Percentiles rank a stretch among this genome's conserved stretches.
These are phyloP conservation scores for Erebia epiphron DNA, from an alignment of 2,888 invertebrate genomes.

Conservation along the genomic window DNA sequence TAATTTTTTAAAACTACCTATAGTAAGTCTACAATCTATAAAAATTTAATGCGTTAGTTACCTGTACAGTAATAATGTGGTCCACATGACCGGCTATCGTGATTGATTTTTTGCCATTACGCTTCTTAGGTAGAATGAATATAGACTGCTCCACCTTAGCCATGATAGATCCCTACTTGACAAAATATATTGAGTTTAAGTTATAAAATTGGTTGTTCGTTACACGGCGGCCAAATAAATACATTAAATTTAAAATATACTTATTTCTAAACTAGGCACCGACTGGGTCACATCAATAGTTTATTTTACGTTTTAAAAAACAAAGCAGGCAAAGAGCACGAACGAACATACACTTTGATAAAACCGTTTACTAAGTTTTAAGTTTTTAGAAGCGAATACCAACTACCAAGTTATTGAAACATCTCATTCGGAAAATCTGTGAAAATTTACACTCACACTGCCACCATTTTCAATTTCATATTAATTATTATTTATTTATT, in stretches of 20 bases:
- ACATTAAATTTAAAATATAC: too few relatives aligned
- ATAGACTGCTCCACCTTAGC: slow-evolving; percentile 78
- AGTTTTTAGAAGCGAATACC: neutral
- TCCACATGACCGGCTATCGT: slow-evolving; percentile 82
- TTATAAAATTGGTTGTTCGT: neutral
- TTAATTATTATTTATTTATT: neutral
- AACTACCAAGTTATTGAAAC: neutral
- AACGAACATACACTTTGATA: neutral
- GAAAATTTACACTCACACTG: slow-evolving; percentile 22
- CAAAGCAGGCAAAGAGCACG: neutral
- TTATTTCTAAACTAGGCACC: too few relatives aligned
- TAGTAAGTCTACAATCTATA: neutral
- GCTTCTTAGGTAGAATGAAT: slow-evolving; percentile 84
- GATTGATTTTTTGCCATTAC: slow-evolving; percentile 81
- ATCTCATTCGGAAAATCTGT: slow-evolving; percentile 15
- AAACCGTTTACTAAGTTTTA: neutral
- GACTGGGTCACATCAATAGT: too few relatives aligned
- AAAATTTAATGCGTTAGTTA: slow-evolving; percentile 45
- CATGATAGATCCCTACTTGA: slow-evolving; percentile 48
- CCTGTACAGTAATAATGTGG: slow-evolving; percentile 85
- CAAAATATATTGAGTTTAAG: neutral
- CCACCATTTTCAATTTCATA: slow-evolving; percentile 36
- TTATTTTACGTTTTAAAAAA: neutral
- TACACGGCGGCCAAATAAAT: too few relatives aligned
- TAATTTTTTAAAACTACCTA: too few relatives aligned